These are phyloP conservation scores for Ennomos quercinarius DNA, from an alignment of 2,888 invertebrate species.

Conservation along the genomic window DNA sequence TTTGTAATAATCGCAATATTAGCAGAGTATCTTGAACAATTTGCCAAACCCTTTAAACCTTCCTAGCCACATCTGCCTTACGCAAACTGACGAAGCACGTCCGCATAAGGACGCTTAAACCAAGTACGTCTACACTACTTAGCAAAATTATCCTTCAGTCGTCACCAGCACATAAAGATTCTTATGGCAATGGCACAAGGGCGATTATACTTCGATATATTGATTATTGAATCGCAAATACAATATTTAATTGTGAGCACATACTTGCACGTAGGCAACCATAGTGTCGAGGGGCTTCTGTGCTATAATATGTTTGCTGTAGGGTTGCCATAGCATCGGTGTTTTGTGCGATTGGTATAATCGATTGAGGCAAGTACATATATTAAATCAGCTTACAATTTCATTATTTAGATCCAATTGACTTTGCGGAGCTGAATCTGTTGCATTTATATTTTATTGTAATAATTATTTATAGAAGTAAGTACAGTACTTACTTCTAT, in stretches of 20 bases:
- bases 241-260: conserved; percentile 32
- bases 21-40: conserved; percentile 5
- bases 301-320: conserved; percentile 32
- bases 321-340: conserved; percentile 29
- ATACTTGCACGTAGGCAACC: conserved; percentile 42
- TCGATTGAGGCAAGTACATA: not conserved
- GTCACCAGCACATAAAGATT: conserved; percentile 20
- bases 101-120: conserved; percentile 35
- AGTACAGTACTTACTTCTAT: too few species aligned
- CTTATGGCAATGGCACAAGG: conserved; percentile 30
- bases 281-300: conserved; percentile 41
- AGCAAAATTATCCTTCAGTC: conserved; percentile 26
- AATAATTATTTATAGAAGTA: too few species aligned
- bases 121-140: conserved; percentile 35
- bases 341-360: not conserved
- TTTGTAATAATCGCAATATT: too few species aligned
- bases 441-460: too few species aligned
- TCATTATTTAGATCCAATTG: too few species aligned
- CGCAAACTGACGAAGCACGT: conserved; percentile 35
- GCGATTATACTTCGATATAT: conserved; percentile 28
- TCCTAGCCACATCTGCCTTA: conserved; percentile 30
- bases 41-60: conserved; percentile 19
- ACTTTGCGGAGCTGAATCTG: too few species aligned
- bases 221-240: conserved; percentile 27
- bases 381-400: not conserved